These are phyloP conservation scores for Ctenopoma multispine DNA, from an alignment of 2,797 vertebrate species.

Conservation along the genomic window DNA sequence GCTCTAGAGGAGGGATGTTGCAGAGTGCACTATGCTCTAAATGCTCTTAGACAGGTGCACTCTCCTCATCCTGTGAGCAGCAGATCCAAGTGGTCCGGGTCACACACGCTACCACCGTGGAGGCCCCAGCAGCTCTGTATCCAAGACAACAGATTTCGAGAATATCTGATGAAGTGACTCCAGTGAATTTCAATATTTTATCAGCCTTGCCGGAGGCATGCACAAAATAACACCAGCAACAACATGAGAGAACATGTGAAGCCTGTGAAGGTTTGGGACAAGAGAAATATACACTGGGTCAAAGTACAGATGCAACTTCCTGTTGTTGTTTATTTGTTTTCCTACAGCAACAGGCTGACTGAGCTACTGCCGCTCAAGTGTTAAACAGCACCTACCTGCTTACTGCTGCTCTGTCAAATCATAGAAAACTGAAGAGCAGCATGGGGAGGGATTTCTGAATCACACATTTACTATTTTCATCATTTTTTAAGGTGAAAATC, in stretches of 20 bases:
- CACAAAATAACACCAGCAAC: conserved; percentile 51
- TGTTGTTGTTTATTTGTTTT: conserved; percentile 20
- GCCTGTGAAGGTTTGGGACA: conserved; percentile 9
- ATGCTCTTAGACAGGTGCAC: conserved; percentile 30
- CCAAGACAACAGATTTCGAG: conserved; percentile 76
- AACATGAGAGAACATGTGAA: conserved; percentile 35
- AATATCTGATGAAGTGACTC: conserved; percentile 72
- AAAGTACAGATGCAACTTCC: conserved; percentile 22
- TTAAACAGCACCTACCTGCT: conserved; percentile 7
- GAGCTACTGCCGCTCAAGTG: background rate
- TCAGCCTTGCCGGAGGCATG: conserved; percentile 55
- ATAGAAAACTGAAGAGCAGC: background rate
- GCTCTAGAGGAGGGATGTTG: background rate
- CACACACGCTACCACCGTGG: conserved; percentile 14
- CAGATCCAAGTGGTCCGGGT: conserved; percentile 36
- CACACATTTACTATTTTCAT: conserved; percentile 16
- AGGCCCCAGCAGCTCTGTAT: conserved; percentile 47
- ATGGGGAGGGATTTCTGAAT: conserved; percentile 42
- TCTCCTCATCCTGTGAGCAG: conserved; percentile 3
- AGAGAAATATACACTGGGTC: background rate
- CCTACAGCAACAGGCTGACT: conserved; percentile 52
- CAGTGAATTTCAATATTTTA: conserved; percentile 77
- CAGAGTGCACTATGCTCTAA: background rate
- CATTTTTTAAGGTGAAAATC: conserved; percentile 18
- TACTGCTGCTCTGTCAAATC: conserved; percentile 8